Conservation (phyloP, 2,888 invertebrate genomes). For the Synergus gifuensis region DNA sequence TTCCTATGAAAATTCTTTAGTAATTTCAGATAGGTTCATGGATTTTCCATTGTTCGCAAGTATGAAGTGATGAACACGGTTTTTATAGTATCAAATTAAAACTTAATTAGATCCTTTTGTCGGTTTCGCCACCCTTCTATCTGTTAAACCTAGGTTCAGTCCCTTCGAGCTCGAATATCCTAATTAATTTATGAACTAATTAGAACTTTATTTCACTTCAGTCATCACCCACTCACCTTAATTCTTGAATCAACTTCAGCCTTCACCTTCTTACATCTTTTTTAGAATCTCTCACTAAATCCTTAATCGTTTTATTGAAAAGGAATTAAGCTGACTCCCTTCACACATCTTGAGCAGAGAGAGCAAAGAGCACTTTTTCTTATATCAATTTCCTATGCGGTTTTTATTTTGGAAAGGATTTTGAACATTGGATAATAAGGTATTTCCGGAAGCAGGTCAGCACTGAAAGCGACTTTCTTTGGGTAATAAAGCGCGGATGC, state of each 20-base stretch:
- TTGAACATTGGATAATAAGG: slow-evolving; percentile 52
- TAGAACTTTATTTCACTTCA: slow-evolving; percentile 31
- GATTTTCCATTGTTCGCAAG: too few relatives aligned
- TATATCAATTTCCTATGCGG: neutral
- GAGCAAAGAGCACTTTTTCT: neutral
- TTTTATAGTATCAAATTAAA: slow-evolving; percentile 19
- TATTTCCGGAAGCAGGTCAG: slow-evolving; percentile 57
- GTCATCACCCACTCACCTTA: neutral
- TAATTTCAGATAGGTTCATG: neutral
- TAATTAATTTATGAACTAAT: slow-evolving; percentile 32
- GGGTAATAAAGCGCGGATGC: slow-evolving; percentile 59
- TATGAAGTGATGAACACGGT: neutral
- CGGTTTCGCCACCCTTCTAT: neutral
- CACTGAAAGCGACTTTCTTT: slow-evolving; percentile 56
- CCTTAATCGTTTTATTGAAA: neutral
- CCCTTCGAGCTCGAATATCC: slow-evolving; percentile 3
- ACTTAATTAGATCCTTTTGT: slow-evolving; percentile 16
- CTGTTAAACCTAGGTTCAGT: slow-evolving; percentile 3
- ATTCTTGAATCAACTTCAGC: slow-evolving; percentile 1
- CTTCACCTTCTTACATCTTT: neutral
- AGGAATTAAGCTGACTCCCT: neutral
- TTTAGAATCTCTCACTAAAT: neutral
- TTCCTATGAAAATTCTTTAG: neutral
- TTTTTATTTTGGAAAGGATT: slow-evolving; percentile 40
- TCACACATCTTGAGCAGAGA: neutral